Percentiles rank a stretch among this genome's conserved stretches.
These are phyloP conservation scores for Archocentrus centrarchus DNA, from an alignment of 2,113 vertebrate genomes.

Conservation along the genomic window DNA sequence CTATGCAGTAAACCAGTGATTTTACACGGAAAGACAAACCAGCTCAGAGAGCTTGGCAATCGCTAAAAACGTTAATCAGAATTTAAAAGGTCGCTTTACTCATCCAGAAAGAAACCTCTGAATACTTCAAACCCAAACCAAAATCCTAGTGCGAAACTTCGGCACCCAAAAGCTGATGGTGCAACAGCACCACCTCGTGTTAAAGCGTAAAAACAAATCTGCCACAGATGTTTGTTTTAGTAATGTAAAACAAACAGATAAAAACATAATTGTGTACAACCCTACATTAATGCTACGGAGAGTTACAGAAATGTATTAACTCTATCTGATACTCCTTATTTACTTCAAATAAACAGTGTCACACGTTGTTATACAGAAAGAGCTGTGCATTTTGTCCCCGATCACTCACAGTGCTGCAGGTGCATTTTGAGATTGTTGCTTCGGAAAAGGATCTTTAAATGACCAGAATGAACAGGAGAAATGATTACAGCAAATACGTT, in stretches of 20 bases:
- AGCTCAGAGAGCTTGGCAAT: not conserved
- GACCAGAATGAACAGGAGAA: not conserved
- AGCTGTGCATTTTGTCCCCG: not conserved
- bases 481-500: not conserved
- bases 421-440: not conserved
- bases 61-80: not conserved
- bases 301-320: not conserved
- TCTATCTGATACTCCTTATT: not conserved
- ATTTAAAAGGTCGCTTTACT: not conserved
- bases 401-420: not conserved
- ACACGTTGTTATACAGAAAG: not conserved
- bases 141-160: not conserved
- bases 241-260: too few relatives aligned
- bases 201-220: not conserved
- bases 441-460: not conserved
- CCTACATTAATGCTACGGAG: not conserved
- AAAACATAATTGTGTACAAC: too few relatives aligned
- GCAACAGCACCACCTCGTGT: slow-evolving; percentile 43
- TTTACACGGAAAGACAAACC: not conserved
- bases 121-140: not conserved
- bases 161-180: not conserved
- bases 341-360: not conserved
- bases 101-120: not conserved
- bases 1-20: not conserved
- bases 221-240: too few relatives aligned